Conservation (phyloP, 1,140 invertebrate species). For the Carposina sasakii region DNA sequence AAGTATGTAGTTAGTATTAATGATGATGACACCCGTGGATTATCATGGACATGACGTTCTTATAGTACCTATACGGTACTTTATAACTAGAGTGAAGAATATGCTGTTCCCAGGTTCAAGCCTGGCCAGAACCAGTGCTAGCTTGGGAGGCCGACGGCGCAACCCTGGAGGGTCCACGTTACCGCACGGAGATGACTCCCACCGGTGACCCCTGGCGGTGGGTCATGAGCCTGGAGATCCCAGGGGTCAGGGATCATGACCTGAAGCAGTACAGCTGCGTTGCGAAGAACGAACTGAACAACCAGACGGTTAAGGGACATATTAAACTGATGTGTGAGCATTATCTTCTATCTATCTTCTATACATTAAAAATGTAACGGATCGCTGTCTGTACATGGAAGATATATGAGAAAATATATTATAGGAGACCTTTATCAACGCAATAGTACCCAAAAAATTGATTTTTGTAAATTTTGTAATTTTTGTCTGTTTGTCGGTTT, state of each 20-base stretch:
- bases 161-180: slow-evolving; percentile 81
- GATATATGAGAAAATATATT: no score
- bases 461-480: no score
- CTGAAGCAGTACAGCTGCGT: slow-evolving; percentile 85
- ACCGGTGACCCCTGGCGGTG: slow-evolving; percentile 68
- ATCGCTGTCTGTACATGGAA: no score
- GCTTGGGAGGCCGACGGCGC: slow-evolving; percentile 91
- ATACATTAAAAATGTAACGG: no score
- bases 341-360: background rate
- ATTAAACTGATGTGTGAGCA: slow-evolving; percentile 81
- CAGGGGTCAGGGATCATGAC: slow-evolving; percentile 77
- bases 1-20: no score
- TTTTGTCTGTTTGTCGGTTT: no score
- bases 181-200: slow-evolving; percentile 76
- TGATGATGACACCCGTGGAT: no score
- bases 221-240: slow-evolving; percentile 85
- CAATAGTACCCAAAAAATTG: no score
- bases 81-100: no score
- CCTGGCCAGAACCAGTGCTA: slow-evolving; percentile 87
- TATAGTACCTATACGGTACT: no score
- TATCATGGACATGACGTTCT: no score
- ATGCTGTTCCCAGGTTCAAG: slow-evolving; percentile 82
- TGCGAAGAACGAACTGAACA: slow-evolving; percentile 85
- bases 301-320: slow-evolving; percentile 79
- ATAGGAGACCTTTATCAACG: no score